These are phyloP conservation scores for Paramacrobiotus metropolitanus DNA, from an alignment of 1,140 invertebrate species.

Conservation along the genomic window DNA sequence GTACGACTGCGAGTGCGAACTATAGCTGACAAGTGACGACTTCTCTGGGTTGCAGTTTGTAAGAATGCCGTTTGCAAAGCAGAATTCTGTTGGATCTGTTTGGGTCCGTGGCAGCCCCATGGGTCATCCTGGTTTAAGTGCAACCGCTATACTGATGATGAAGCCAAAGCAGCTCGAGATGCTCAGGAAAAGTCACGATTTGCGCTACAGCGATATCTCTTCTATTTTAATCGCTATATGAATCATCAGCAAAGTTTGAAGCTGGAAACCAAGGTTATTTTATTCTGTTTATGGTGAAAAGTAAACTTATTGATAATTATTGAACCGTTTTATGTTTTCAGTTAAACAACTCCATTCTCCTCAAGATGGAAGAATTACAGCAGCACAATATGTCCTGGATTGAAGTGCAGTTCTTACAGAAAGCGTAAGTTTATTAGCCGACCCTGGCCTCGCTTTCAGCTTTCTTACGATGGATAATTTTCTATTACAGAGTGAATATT, in stretches of 20 bases:
- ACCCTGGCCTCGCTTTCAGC: too few relatives aligned
- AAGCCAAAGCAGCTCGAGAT: slow-evolving; percentile 79
- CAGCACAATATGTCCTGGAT: slow-evolving; percentile 99
- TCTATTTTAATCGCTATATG: slow-evolving; percentile 97
- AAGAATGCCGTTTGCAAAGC: slow-evolving; percentile 94
- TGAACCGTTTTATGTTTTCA: slow-evolving; percentile 9
- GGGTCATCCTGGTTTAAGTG: slow-evolving; percentile 97
- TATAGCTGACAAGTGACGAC: too few relatives aligned
- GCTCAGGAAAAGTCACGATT: slow-evolving; percentile 80
- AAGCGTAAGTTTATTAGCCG: slow-evolving; percentile 12
- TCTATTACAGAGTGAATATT: too few relatives aligned
- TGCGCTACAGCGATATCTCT: slow-evolving; percentile 73
- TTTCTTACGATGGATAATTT: slow-evolving; percentile 88
- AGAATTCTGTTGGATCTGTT: slow-evolving; percentile 97
- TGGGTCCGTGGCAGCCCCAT: slow-evolving; percentile 95
- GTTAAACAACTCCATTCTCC: slow-evolving; percentile 69
- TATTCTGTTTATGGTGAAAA: slow-evolving; percentile 88
- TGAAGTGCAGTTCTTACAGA: slow-evolving; percentile 45
- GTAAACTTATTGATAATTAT: slow-evolving; percentile 34
- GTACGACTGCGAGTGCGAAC: too few relatives aligned
- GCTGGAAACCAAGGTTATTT: slow-evolving; percentile 64
- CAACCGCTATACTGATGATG: slow-evolving; percentile 90
- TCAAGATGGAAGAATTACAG: slow-evolving; percentile 99
- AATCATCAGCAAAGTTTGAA: slow-evolving; percentile 97
- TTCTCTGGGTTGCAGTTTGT: slow-evolving; percentile 35